Evolutionary conservation across 1,140 invertebrate species (phyloP).

Genomic region (Palaemon carinicauda): DNA sequence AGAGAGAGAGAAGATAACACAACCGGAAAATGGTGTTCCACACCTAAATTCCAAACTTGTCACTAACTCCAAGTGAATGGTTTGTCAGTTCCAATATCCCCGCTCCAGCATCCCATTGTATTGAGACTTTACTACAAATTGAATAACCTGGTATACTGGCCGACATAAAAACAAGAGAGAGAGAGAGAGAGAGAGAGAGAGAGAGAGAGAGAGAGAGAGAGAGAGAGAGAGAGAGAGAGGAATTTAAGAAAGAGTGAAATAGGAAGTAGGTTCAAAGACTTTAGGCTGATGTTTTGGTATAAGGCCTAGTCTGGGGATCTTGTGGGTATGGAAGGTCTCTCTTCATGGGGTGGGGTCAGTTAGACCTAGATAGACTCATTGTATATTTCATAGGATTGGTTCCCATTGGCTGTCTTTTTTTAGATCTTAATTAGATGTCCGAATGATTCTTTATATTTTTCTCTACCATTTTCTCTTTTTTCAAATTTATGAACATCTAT

Average conservation of each 20-base stretch:
- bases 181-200: neutral
- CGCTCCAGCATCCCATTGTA: neutral
- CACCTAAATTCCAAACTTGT: conserved; percentile 9
- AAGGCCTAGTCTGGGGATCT: neutral
- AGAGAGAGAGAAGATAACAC: neutral
- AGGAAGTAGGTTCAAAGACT: neutral
- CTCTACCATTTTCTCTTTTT: too few relatives aligned
- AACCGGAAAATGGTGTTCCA: neutral
- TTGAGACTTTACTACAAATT: neutral
- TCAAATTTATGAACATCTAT: too few relatives aligned
- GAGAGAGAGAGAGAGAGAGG: neutral
- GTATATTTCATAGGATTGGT: too few relatives aligned
- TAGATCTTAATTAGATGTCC: too few relatives aligned
- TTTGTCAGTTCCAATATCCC: neutral
- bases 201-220: neutral
- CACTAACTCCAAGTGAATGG: conserved; percentile 2
- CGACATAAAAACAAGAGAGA: neutral
- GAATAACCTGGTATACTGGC: neutral
- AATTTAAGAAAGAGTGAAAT: neutral
- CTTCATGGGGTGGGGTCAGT: neutral
- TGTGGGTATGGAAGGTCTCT: neutral
- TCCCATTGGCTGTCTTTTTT: too few relatives aligned
- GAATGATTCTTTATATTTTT: too few relatives aligned
- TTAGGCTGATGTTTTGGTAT: neutral
- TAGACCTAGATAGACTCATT: too few relatives aligned